Evolutionary conservation across 2,888 invertebrate genomes (phyloP), one percentile per base, ranked within the genome.

Genomic region (Drosophila barbarae): DNA sequence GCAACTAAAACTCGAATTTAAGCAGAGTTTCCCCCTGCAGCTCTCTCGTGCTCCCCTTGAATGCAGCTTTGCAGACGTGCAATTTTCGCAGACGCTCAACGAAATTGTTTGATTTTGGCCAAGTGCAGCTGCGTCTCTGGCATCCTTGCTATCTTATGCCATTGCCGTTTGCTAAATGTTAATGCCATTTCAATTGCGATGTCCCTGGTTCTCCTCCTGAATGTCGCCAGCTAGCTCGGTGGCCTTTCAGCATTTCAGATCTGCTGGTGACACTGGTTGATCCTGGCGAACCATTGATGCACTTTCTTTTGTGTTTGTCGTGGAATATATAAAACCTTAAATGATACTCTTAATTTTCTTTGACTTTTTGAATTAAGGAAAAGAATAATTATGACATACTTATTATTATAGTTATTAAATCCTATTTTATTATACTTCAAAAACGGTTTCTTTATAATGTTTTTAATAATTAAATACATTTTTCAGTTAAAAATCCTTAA

Each of bases 131-230:
- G 84, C 78, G 75, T 77, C 78, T 76, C 70, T 69, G 30, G 71
- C 72, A 80, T 70, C 76, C 76, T 58, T 67, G 56, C 72, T 80
- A 83, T 80, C 80, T 77, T 74, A 59, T 69, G 74, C 71, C 71
- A 83, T 70, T 73, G 74, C 83, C 76, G 76, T 81, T 80, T 80
- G 76, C 78, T 77, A 81, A 81, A 81, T 81, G 82, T 84, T 81
- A 84, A 81, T 81, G 84, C 79, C 75, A 81, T 77, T 84, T 79
- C 84, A 73, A 83, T 80, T 77, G 79, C 75, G 58, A 54, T 73
- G 46, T 49, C 23, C 35, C 50, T 23, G 23, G 35, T 41, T 8
- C 34, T 23, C 15, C 51, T 21, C 15, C 9, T 42, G 36, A 26
- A 54, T 34, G 21, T 34, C 23, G 4, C 51, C n/a, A 42, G 51